Base-by-base conservation (phyloP, 1,140 invertebrate species). In the Drosophila aff. region DNA sequence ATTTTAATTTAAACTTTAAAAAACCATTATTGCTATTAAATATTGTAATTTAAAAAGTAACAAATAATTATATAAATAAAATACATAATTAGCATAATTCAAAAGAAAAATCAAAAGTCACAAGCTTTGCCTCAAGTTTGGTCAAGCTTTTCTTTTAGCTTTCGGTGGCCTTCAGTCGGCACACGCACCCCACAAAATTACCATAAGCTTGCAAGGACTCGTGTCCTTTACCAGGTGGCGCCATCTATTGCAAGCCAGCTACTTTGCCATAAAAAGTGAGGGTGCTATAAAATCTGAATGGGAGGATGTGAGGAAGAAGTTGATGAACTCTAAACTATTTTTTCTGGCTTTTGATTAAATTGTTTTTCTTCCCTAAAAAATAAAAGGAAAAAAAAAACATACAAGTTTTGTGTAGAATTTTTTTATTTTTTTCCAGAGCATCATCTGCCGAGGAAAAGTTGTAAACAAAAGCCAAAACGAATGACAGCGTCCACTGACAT, bases 281-380 rank as follows among this genome's bases (percentile, higher is more conserved):
- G 15, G 2, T 76, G 63, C 82, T n/a, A 84, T 84, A 80, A 84
- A 79, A 36, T 38, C 13, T 9, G 10, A 13, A 13, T 10, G 10
- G 0, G 9, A 33, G 26, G 1, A 23, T n/a, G 16, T 16, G 10
- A 13, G 11, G 2, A 28, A 55, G 40, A 44, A 36, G 62, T 18
- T n/a, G 36, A 43, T 21, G 13, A 52, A 43, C 38, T 67, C n/a
- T 1, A 11, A 66, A 53, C 66, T 28, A 28, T 38, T 18, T 62
- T 49, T 57, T 67, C n/a, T 28, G 18, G 4, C 43, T 36, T 60
- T 74, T 73, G 31, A 73, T 73, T 73, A 43, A 16, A 58, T 3
- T 31, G 47, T 47, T 58, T 52, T 57, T 21, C 16, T 13, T 5
- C 0, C 0, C 0, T 18, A 3, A 21, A 26, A 41, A 16, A 49